phyloP scores from a whole-genome alignment of 1,140 invertebrate genomes.

The Ceratitis capitata region DNA sequence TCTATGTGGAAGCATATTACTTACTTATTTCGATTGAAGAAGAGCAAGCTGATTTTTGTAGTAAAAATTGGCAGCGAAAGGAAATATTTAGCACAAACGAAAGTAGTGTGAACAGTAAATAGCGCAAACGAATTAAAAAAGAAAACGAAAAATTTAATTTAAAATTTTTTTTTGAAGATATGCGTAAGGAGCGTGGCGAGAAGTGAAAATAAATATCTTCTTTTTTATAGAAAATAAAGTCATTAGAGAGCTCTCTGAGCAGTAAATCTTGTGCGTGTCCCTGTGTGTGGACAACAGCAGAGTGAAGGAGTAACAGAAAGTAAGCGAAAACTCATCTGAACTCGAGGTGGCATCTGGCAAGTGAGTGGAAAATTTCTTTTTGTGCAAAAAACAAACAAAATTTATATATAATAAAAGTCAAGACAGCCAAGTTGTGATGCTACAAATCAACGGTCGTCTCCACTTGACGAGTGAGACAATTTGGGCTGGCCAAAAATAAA shows the following conservation, averaged over 20 bases:
- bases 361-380: neutral
- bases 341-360: neutral
- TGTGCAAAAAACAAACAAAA: neutral
- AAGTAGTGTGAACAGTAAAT: neutral
- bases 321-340: neutral
- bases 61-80: neutral
- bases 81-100: neutral
- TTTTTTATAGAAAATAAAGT: neutral
- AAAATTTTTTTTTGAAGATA: neutral
- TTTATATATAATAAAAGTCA: too few species aligned
- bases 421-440: neutral
- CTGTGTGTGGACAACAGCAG: neutral
- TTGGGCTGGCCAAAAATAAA: constrained; percentile 17
- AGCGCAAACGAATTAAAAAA: neutral
- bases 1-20: constrained; percentile 16
- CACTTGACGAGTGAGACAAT: neutral
- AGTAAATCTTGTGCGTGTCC: neutral
- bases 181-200: neutral
- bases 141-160: neutral
- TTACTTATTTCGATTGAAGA: too few species aligned
- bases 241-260: neutral
- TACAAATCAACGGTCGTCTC: neutral
- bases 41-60: neutral
- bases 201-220: neutral
- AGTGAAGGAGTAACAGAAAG: neutral